A percentile compares a stretch with the other conserved stretches of the same genome.
phyloP scores from a whole-genome alignment of 92 coral and sea anemone species.

The Umimayanthus kanabou region DNA sequence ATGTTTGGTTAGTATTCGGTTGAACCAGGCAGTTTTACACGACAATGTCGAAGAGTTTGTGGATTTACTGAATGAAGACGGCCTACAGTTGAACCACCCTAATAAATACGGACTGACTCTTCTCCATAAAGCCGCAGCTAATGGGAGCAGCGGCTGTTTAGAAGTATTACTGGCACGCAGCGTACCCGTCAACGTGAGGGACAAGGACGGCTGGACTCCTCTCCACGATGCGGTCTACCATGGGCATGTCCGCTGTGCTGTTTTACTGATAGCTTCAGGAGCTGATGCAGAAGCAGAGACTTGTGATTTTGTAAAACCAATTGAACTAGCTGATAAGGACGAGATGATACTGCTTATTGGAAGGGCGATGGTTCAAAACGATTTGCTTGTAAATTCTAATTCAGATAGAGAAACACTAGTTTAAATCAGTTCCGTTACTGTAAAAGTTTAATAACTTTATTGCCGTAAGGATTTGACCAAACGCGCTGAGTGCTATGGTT shows the following conservation, averaged over 20 bases:
- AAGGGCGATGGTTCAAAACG: constrained; percentile 69
- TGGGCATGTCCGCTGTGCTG: constrained; percentile 87
- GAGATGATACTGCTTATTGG: constrained; percentile 84
- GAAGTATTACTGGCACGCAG: constrained; percentile 70
- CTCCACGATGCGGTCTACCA: constrained; percentile 88
- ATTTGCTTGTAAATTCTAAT: background rate
- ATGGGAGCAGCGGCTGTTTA: constrained; percentile 78
- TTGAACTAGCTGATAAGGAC: constrained; percentile 82
- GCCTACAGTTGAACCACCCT: constrained; percentile 45
- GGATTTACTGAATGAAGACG: constrained; percentile 43
- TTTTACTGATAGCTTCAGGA: constrained; percentile 76
- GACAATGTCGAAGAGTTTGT: constrained; percentile 65
- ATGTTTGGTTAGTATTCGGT: background rate
- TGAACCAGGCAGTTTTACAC: constrained; percentile 53
- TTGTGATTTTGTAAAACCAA: constrained; percentile 65
- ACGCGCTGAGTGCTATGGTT: no score
- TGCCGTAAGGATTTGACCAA: no score
- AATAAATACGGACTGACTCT: constrained; percentile 70
- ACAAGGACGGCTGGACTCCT: constrained; percentile 88
- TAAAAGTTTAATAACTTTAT: no score
- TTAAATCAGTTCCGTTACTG: background rate
- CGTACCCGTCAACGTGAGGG: constrained; percentile 71
- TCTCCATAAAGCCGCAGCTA: constrained; percentile 83
- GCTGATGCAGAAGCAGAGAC: constrained; percentile 85
- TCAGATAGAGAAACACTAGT: constrained; percentile 19